These are phyloP conservation scores for Drosophila pseudoananassae DNA, from an alignment of 1,140 invertebrate genomes.

Conservation along the genomic window DNA sequence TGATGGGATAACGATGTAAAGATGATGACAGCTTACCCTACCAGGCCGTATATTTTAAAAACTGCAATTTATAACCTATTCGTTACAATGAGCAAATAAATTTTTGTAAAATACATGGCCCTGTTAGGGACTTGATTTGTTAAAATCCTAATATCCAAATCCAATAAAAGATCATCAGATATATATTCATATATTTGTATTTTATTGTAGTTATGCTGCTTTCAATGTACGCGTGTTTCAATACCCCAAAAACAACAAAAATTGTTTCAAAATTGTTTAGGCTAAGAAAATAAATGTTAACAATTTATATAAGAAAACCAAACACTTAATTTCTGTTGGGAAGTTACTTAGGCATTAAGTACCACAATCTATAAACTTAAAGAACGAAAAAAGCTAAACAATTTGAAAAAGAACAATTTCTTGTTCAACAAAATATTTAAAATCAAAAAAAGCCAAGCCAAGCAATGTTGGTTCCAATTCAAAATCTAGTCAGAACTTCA, in stretches of 20 bases:
- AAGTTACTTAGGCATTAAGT: constrained; percentile 31
- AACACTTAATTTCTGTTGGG: constrained; percentile 41
- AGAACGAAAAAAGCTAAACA: constrained; percentile 6
- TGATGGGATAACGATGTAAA: background rate
- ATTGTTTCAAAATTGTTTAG: constrained; percentile 59
- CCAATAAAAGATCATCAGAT: constrained; percentile 7
- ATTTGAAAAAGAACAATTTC: background rate
- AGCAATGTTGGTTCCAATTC: constrained; percentile 1
- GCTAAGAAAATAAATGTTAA: constrained; percentile 63
- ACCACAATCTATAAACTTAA: constrained; percentile 21
- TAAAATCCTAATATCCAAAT: background rate
- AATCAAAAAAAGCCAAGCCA: background rate
- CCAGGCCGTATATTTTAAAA: background rate
- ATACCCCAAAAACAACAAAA: constrained; percentile 41
- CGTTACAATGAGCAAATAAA: too few species aligned
- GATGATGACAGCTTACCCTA: background rate
- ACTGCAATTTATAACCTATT: too few species aligned
- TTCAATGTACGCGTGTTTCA: constrained; percentile 54
- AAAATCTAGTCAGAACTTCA: constrained; percentile 10
- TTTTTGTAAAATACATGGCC: too few species aligned
- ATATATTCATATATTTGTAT: constrained; percentile 51
- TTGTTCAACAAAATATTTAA: background rate
- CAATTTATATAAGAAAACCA: constrained; percentile 55
- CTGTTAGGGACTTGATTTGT: too few species aligned
- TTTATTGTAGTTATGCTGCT: constrained; percentile 48